phyloP scores from a whole-genome alignment of 2,113 vertebrate species.

The Hypanus sabinus region DNA sequence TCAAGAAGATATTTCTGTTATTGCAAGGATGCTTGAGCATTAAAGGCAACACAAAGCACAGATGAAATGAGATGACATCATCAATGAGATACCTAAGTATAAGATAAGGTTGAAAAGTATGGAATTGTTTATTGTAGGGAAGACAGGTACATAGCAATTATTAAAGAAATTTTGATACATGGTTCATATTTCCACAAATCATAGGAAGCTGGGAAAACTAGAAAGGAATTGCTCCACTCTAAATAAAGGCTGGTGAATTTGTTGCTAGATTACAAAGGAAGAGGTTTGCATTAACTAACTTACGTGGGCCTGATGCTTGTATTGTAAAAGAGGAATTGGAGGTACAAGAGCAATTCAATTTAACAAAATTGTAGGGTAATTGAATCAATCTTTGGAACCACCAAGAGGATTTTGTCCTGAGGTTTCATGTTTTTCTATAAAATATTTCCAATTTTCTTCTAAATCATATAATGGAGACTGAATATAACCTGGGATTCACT shows the following conservation, averaged over 20 bases:
- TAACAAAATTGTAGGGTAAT: no score
- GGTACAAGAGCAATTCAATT: not conserved
- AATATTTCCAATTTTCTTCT: not conserved
- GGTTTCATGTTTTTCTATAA: not conserved
- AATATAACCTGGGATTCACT: not conserved
- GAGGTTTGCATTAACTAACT: no score
- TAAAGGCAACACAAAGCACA: not conserved
- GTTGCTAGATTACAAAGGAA: no score
- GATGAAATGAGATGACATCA: not conserved
- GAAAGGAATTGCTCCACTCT: not conserved
- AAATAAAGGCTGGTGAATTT: not conserved
- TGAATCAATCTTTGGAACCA: not conserved
- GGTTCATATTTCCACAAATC: not conserved
- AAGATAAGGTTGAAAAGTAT: not conserved
- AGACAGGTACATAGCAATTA: not conserved
- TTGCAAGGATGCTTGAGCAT: not conserved
- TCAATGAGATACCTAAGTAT: not conserved
- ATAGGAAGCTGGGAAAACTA: not conserved
- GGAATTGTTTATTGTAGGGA: not conserved
- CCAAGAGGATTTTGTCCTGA: not conserved
- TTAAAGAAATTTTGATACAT: not conserved
- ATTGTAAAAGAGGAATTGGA: no score
- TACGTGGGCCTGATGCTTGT: no score
- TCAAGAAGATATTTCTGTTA: not conserved
- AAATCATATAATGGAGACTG: conserved; percentile 4